A percentile compares a stretch with the other conserved stretches of the same genome.
These are phyloP conservation scores for Taeniopygia guttata DNA, from an alignment of 2,797 vertebrate genomes.

Conservation along the genomic window DNA sequence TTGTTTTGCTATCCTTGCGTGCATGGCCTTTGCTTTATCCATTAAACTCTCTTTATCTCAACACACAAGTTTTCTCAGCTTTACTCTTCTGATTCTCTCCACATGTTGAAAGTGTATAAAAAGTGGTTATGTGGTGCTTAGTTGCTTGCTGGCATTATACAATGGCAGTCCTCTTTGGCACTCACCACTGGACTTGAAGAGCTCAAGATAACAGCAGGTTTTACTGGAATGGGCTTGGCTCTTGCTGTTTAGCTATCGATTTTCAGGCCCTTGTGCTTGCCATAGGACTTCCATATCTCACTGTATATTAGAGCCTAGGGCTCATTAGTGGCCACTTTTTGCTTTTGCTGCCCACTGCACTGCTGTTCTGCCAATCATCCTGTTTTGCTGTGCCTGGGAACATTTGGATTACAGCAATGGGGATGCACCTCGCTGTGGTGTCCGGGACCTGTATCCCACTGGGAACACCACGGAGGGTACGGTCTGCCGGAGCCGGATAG, in stretches of 20 bases:
- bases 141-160: neutral
- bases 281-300: neutral
- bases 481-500: too few relatives aligned
- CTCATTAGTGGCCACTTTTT: neutral
- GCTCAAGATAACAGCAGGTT: neutral
- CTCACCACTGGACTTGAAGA: neutral
- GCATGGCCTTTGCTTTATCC: neutral
- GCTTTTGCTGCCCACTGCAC: neutral
- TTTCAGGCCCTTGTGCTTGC: neutral
- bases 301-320: too few relatives aligned
- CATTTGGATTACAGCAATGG: neutral
- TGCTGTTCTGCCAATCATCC: neutral
- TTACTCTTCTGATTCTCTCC: neutral
- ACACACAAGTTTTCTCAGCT: neutral
- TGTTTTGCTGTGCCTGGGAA: neutral
- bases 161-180: neutral
- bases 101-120: too few relatives aligned
- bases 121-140: neutral
- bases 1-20: accelerated
- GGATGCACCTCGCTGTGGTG: neutral
- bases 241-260: neutral
- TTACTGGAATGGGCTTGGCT: neutral
- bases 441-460: too few relatives aligned
- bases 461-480: too few relatives aligned
- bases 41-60: neutral